Conservation (phyloP, 2,113 vertebrate genomes). For the Galemys pyrenaicus region DNA sequence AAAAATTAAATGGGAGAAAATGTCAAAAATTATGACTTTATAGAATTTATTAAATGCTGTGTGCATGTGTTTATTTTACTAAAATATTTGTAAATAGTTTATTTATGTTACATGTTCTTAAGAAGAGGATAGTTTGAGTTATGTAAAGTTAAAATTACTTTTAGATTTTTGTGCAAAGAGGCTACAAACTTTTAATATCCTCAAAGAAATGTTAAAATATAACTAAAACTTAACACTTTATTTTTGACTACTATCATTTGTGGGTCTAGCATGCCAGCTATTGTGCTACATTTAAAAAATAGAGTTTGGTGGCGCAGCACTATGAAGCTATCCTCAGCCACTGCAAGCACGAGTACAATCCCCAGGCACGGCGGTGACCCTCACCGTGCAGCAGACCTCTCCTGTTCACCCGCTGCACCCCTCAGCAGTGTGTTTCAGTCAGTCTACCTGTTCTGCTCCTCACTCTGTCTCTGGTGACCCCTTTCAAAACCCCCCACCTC, state of each 20-base stretch:
- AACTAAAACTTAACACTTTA: background rate
- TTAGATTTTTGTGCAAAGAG: background rate
- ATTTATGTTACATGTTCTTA: background rate
- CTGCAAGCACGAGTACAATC: too few species aligned
- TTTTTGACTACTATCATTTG: background rate
- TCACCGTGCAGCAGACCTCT: too few species aligned
- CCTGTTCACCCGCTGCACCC: too few species aligned
- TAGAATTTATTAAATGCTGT: background rate
- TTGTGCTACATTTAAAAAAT: background rate
- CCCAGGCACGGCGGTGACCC: too few species aligned
- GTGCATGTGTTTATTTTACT: background rate
- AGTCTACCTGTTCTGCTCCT: too few species aligned
- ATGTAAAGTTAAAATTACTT: background rate
- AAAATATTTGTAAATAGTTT: background rate
- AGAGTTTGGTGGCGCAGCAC: too few species aligned
- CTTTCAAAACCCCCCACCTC: too few species aligned
- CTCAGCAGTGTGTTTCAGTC: too few species aligned
- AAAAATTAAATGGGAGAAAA: background rate
- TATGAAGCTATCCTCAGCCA: too few species aligned
- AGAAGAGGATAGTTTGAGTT: background rate
- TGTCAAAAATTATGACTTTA: background rate
- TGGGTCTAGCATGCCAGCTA: background rate
- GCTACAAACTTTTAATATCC: background rate
- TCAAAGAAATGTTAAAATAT: background rate
- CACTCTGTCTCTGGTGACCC: too few species aligned